Evolutionary conservation across 2,888 invertebrate species (phyloP), one percentile per base, ranked within the genome.

Genomic region (Lacanobia wlatinum): DNA sequence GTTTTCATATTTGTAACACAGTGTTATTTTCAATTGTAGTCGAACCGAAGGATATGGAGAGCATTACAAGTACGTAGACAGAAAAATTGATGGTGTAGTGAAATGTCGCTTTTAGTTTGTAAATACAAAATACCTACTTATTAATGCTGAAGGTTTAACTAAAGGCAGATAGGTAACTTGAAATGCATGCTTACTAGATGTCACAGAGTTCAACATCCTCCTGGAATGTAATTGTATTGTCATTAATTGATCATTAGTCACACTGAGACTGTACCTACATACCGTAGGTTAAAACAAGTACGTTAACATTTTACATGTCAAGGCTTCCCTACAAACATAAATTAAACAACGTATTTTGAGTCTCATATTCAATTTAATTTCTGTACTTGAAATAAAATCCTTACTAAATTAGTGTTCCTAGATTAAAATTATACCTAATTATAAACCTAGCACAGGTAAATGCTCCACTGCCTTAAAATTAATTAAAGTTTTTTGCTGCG

Each of bases 11-110:
- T 56, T 86, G 83, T 90, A 91, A 90, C 87, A 65, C 69, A 56
- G 28, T 85, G 55, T 81, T 87, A 87, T 91, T 92, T 90, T 87
- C 81, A 87, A 91, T 93, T 93, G 86, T 96, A 97, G 97, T 97
- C 97, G 83, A 97, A 97, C 97, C 96, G 97, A 96, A 97, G 97
- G 97, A 97, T 97, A 93, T 97, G 98, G 98, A 97, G 97, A 95
- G 97, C 97, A 87, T 95, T 98, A 92, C 98, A 98, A 98, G 98
- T 98, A 98, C 93, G 97, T 97, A 96, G 78, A 86, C 28, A 63
- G 68, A 43, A 63, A 69, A 71, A 64, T 65, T 76, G 63, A 73
- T 70, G 71, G 63, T 72, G 62, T 83, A 81, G 68, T 80, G 28
- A 74, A 64, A 48, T 66, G 61, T 68, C 52, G 84, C 84, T 85